Conservation (phyloP, 2,888 invertebrate species). For the Plutella xylostella region DNA sequence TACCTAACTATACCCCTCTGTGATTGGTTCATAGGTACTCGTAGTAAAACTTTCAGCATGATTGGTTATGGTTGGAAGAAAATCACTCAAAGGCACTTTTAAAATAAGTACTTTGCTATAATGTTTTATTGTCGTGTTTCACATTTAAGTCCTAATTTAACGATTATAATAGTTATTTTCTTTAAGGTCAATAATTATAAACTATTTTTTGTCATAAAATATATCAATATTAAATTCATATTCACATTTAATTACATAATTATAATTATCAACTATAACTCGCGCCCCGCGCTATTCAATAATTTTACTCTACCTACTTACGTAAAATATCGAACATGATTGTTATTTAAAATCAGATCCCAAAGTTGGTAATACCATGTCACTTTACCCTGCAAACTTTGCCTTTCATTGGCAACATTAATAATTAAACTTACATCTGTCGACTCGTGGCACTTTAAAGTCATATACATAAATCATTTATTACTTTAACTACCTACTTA, state of each 20-base stretch:
- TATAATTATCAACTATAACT: too few relatives aligned
- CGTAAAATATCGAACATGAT: too few relatives aligned
- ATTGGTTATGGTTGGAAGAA: neutral
- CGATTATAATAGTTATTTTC: neutral
- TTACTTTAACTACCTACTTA: neutral
- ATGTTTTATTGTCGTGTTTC: too few relatives aligned
- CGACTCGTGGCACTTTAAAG: neutral
- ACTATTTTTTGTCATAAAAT: neutral
- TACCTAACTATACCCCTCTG: neutral
- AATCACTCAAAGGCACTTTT: too few relatives aligned
- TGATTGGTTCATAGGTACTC: neutral
- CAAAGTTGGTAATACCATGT: too few relatives aligned
- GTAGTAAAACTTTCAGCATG: neutral
- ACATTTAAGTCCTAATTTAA: neutral
- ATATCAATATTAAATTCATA: too few relatives aligned
- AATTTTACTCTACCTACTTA: too few relatives aligned
- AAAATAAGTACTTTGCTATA: too few relatives aligned
- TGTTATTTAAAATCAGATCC: too few relatives aligned
- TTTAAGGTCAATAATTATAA: neutral
- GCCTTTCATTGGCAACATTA: neutral
- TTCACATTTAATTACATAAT: too few relatives aligned
- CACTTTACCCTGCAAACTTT: too few relatives aligned
- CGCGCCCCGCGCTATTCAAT: too few relatives aligned
- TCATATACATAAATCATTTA: neutral
- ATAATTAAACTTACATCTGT: neutral